Base-by-base conservation (phyloP, 2,797 vertebrate genomes). In the Lithobates sylvaticus region DNA sequence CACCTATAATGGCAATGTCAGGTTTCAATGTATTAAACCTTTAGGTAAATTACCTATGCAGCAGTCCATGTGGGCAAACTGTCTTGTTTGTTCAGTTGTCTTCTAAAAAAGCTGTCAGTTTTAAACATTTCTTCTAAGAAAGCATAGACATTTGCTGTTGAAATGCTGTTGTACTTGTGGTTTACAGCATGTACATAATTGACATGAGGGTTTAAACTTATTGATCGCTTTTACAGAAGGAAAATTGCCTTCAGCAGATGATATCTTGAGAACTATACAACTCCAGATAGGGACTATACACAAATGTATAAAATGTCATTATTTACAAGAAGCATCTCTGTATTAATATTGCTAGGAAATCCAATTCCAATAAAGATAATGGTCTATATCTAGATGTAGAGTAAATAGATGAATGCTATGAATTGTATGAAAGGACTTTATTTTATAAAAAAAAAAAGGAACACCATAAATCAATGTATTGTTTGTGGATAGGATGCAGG, bases 311-410 rank as follows among this genome's bases (percentile, higher is more conserved):
- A 12, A 79, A 50, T 16, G 15, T 10, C 23, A 50, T 5, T 79
- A 32, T 12, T 69, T 71, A 54, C 68, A 71, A 71, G 47, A 54
- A 34, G 39, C 32, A 21, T 79, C 29, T 27, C 54, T 67, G 10
- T 27, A 74, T 50, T 44, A 80, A 70, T 65, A 80, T 34, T 80
- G 47, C 44, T 68, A 27, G 21, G 68, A 79, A 44, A 78, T 79
- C 42, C 64, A 47, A 79, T 79, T 69, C 15, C 64, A 79, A 29
- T 79, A 79, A 47, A 79, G 39, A 16, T 68, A 29, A 79, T 79
- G 15, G 54, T 79, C 64, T 68, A 69, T 42, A 47, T 79, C 64
- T 23, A 47, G 64, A 68, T 47, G 13, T 16, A 79, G 42, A 67
- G 23, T 16, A 44, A 4, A 36, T 16, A n/a, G 36, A 42, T 72